phyloP scores from a whole-genome alignment of 2,797 vertebrate species.

The Cichlasoma orientale region DNA sequence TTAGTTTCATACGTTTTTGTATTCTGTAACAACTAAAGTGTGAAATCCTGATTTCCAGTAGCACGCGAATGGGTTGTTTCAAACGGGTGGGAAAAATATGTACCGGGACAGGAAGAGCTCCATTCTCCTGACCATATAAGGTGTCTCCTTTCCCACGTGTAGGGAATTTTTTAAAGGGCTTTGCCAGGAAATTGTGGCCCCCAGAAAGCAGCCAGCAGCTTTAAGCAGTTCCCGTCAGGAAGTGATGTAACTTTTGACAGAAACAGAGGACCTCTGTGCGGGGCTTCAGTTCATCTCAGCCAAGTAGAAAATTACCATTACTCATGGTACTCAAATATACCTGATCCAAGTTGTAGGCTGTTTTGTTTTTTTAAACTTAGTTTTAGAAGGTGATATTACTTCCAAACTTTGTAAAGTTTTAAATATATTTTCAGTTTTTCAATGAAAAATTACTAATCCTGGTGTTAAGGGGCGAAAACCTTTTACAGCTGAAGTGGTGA shows the following conservation, averaged over 20 bases:
- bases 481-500: background rate
- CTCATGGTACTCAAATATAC: background rate
- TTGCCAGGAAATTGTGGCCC: slow-evolving; percentile 31
- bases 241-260: background rate
- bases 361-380: background rate
- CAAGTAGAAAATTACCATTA: background rate
- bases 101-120: background rate
- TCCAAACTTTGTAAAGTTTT: background rate
- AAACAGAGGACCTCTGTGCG: background rate
- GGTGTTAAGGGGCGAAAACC: background rate
- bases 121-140: slow-evolving; percentile 13
- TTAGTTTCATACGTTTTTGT: background rate
- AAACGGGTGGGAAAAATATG: background rate
- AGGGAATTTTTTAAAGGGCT: slow-evolving; percentile 27
- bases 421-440: background rate
- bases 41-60: background rate
- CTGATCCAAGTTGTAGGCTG: background rate
- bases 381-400: too few relatives aligned
- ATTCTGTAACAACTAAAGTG: background rate
- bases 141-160: background rate
- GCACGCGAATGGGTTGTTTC: rapidly evolving
- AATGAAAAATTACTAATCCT: rapidly evolving
- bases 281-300: background rate
- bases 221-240: slow-evolving; percentile 1
- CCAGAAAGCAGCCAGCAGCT: background rate